Evolutionary conservation across 2,113 vertebrate genomes (phyloP), one percentile per base, ranked within the genome.

Genomic region (Leucopternis melanops): DNA sequence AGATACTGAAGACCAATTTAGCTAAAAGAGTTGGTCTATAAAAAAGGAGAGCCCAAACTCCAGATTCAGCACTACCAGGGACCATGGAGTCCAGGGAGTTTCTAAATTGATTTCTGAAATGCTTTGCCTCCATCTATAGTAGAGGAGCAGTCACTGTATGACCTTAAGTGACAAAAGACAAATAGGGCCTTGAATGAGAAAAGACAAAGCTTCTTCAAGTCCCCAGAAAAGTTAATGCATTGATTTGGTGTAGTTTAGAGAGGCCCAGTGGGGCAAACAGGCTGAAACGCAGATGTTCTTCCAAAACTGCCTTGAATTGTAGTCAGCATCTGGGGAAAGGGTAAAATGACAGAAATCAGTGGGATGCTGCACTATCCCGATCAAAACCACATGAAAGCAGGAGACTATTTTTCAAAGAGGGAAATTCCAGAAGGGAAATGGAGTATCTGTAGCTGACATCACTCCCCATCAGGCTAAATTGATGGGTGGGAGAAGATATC

Each of bases 401-500:
- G 54, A 81, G 47, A 32, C 58, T 85, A 7, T 86, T 91, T 91
- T 91, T 77, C 80, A 78, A 88, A 93, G 84, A 67, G 80, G 88
- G 88, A 95, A 95, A 94, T 95, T 91, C 94, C 94, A 95, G 84
- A 91, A 94, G 74, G 84, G 80, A 82, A 89, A 72, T 15, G 27
- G 66, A 74, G 71, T 69, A 92, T 92, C 92, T 83, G 61, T 86
- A 79, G 72, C 77, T 94, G 89, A 89, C 89, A 92, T 94, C 81
- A 89, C 81, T 89, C 81, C 55, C 66, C 81, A 92, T 71, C 94
- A 84, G 62, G 40, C 73, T 71, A 17, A 88, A 91, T 10, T 79
- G 85, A 94, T 59, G 83, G 62, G 71, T 79, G 72, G 44, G 81
- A 63, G 58, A 82, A 82, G 81, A 73, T 84, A 88, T 65, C 61